phyloP scores from a whole-genome alignment of 2,888 invertebrate species.

The Lordiphosa andalusiaca region DNA sequence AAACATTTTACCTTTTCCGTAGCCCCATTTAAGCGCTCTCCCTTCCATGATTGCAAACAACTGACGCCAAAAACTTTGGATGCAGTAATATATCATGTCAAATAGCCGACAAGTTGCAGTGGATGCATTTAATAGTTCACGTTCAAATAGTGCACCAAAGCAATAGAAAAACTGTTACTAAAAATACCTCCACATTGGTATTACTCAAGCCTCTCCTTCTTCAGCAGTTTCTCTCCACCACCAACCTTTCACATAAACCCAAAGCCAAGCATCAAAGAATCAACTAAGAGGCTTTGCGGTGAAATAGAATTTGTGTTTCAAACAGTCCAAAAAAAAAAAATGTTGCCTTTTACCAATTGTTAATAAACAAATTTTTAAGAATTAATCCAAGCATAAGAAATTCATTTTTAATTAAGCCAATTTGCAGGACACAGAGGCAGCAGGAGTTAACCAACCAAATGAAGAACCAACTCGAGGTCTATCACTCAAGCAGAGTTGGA shows the following conservation, averaged over 20 bases:
- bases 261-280: constrained; percentile 12
- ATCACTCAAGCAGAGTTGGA: constrained; percentile 33
- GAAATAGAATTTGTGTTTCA: constrained; percentile 3
- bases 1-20: too few species aligned
- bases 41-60: too few species aligned
- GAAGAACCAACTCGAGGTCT: constrained; percentile 29
- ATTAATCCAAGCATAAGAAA: constrained; percentile 45
- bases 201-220: too few species aligned
- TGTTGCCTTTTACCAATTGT: constrained; percentile 29
- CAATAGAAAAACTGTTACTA: too few species aligned
- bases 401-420: constrained; percentile 55
- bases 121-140: too few species aligned
- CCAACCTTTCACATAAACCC: background rate
- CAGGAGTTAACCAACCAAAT: constrained; percentile 12
- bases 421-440: constrained; percentile 36
- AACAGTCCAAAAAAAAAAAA: constrained; percentile 18
- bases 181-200: too few species aligned
- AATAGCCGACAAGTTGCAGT: too few species aligned
- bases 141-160: too few species aligned
- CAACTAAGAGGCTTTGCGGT: background rate
- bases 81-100: too few species aligned
- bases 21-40: too few species aligned
- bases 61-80: too few species aligned
- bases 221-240: too few species aligned
- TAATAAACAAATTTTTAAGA: constrained; percentile 34